Evolutionary conservation across 1,140 invertebrate genomes (phyloP).

Genomic region (Drosophila pseudoobscura): DNA sequence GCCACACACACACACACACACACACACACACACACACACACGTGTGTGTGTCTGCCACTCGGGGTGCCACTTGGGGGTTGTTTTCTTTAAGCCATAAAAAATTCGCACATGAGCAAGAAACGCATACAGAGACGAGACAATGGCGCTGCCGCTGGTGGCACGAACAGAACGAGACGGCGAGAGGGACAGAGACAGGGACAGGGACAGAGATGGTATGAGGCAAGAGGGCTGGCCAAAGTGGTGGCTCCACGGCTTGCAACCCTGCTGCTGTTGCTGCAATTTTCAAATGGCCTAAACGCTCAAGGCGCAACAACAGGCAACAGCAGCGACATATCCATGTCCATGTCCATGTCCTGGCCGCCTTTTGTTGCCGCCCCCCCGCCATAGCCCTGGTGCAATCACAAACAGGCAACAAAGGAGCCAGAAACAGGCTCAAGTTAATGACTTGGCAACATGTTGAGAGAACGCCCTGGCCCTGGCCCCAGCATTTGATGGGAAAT

Average conservation of each 20-base stretch:
- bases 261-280: conserved; percentile 55
- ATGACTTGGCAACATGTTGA: conserved; percentile 80
- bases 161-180: background rate
- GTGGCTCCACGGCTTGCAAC: conserved; percentile 44
- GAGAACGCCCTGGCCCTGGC: conserved; percentile 40
- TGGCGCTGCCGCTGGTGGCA: conserved; percentile 37
- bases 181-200: background rate
- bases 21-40: conserved; percentile 5
- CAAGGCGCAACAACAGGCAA: conserved; percentile 62
- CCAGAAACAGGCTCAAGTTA: conserved; percentile 77
- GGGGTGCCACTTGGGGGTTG: conserved; percentile 67
- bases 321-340: conserved; percentile 58
- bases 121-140: conserved; percentile 47
- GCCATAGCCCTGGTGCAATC: conserved; percentile 46
- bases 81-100: conserved; percentile 73
- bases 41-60: conserved; percentile 4
- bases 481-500: conserved; percentile 43
- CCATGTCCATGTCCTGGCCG: conserved; percentile 72
- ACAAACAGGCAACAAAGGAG: conserved; percentile 78
- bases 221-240: conserved; percentile 52
- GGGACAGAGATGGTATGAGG: conserved; percentile 3
- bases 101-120: conserved; percentile 71
- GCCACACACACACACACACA: conserved; percentile 44
- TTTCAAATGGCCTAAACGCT: conserved; percentile 80
- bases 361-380: conserved; percentile 53